A percentile compares a stretch with the other conserved stretches of the same genome.
Conservation (phyloP, 2,113 vertebrate genomes). For the Rhizomys pruinosus region DNA sequence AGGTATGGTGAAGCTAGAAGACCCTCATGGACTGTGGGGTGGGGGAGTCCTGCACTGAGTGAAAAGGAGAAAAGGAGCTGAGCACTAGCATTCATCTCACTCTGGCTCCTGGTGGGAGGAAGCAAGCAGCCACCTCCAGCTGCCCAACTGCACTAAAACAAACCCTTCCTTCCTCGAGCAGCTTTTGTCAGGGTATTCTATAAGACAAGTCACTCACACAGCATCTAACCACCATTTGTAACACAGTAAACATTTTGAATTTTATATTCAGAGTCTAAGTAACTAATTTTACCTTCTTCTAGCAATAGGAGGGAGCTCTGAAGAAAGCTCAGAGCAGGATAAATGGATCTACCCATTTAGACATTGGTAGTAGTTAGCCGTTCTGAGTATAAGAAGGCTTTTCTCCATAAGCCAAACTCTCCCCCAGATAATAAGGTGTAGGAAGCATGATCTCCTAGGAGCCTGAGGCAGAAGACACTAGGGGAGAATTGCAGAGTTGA, state of each 20-base stretch:
- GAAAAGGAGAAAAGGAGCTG: background rate
- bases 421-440: background rate
- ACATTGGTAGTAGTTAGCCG: background rate
- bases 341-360: background rate
- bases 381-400: constrained; percentile 9
- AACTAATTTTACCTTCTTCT: background rate
- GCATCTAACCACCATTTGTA: background rate
- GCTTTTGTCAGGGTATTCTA: background rate
- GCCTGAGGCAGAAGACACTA: background rate
- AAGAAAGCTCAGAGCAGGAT: background rate
- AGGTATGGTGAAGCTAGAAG: too few relatives aligned
- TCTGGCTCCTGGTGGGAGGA: background rate
- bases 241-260: background rate
- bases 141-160: background rate
- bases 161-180: background rate
- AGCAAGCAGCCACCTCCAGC: background rate
- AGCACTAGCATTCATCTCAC: background rate
- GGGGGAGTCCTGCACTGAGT: background rate
- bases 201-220: background rate
- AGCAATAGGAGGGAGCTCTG: background rate
- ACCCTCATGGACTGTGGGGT: too few relatives aligned
- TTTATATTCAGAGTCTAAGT: background rate
- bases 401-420: background rate
- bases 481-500: background rate
- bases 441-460: background rate